Conservation (phyloP, 64 coral and sea anemone genomes). For the Platygyra sinensis region DNA sequence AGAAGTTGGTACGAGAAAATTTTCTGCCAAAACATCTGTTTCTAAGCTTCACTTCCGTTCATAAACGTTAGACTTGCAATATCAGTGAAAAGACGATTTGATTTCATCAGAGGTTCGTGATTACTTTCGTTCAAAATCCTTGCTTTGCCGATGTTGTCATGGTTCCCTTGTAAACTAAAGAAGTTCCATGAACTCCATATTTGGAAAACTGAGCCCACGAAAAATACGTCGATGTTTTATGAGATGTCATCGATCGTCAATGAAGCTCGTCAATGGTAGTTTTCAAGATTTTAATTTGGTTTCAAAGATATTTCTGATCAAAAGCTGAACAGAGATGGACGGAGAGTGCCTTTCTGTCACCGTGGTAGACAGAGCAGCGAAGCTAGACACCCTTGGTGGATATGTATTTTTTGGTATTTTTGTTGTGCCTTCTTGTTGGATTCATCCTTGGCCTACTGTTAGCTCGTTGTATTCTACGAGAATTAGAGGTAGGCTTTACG, state of each 20-base stretch:
- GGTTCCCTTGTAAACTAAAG: background rate
- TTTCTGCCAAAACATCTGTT: background rate
- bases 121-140: background rate
- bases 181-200: conserved; percentile 3
- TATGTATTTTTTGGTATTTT: conserved; percentile 85
- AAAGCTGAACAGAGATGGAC: conserved; percentile 49
- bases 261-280: background rate
- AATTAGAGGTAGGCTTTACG: conserved; percentile 57
- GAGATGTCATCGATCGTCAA: too few relatives aligned
- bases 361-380: conserved; percentile 64
- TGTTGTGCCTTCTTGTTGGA: conserved; percentile 65
- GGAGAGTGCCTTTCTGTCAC: conserved; percentile 71
- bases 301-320: background rate
- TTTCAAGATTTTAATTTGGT: background rate
- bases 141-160: background rate
- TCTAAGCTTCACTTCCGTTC: background rate
- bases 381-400: conserved; percentile 82
- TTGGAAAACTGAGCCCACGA: conserved; percentile 4
- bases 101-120: background rate
- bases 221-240: background rate
- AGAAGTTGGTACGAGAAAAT: background rate
- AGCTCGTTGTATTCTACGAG: conserved; percentile 74
- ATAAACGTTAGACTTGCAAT: background rate
- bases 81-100: background rate
- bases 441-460: conserved; percentile 66